Conservation (phyloP, 2,888 invertebrate genomes). For the Drosophila quasianomalipes region DNA sequence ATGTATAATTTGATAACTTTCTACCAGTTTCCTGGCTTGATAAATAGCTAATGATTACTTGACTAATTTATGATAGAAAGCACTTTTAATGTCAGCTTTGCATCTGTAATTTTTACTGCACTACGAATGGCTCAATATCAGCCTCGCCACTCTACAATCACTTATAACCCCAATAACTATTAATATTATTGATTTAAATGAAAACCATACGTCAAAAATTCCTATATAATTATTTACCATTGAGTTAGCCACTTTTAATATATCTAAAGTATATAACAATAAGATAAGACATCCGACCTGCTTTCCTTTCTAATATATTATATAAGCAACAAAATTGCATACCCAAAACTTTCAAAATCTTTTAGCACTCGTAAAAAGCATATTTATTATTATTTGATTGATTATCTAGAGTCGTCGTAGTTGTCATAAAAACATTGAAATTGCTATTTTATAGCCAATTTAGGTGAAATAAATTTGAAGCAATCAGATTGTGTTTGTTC, state of each 20-base stretch:
- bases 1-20: background rate
- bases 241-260: background rate
- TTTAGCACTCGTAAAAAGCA: background rate
- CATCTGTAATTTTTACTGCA: background rate
- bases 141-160: background rate
- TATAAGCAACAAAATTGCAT: background rate
- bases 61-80: background rate
- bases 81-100: background rate
- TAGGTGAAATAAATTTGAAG: background rate
- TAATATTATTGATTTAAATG: background rate
- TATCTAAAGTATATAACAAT: background rate
- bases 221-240: background rate
- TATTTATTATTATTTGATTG: background rate
- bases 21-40: background rate
- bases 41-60: background rate
- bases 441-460: background rate
- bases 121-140: background rate
- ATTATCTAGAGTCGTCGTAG: background rate
- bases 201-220: background rate
- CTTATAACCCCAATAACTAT: background rate
- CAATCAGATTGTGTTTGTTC: background rate
- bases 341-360: background rate
- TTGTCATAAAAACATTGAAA: background rate
- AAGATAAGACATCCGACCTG: background rate
- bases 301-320: background rate